These are phyloP conservation scores for Oxystoma pomonae DNA, from an alignment of 2,888 invertebrate genomes.

Conservation along the genomic window DNA sequence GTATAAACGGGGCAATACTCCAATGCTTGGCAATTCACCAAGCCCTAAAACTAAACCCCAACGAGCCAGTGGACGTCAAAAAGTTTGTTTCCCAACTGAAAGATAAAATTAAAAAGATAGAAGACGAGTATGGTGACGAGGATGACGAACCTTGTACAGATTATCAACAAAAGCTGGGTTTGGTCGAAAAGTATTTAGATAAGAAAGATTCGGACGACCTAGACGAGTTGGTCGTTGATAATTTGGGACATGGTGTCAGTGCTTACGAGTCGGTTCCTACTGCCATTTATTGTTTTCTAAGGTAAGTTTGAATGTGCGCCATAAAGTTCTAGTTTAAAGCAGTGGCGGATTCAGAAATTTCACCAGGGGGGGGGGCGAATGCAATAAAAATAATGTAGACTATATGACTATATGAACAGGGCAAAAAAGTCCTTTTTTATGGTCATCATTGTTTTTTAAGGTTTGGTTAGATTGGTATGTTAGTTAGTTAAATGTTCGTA, in stretches of 20 bases:
- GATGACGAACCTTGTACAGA: conserved; percentile 35
- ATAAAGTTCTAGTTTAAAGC: too few relatives aligned
- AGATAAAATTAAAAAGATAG: conserved; percentile 52
- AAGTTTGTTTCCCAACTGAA: conserved; percentile 52
- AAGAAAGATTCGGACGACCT: conserved; percentile 43
- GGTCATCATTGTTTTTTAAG: too few relatives aligned
- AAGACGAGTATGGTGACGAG: conserved; percentile 29
- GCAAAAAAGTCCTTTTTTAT: too few relatives aligned
- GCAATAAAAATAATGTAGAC: too few relatives aligned
- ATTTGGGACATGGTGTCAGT: conserved; percentile 57
- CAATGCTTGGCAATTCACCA: conserved; percentile 57
- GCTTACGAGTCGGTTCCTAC: conserved; percentile 70
- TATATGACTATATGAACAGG: too few relatives aligned
- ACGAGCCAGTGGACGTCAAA: conserved; percentile 46
- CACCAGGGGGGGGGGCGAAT: too few relatives aligned
- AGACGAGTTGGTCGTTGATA: conserved; percentile 51
- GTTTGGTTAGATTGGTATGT: too few relatives aligned
- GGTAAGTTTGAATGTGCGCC: too few relatives aligned
- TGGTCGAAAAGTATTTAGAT: conserved; percentile 51
- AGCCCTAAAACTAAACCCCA: conserved; percentile 48
- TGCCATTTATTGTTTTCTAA: conserved; percentile 65
- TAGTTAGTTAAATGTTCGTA: too few relatives aligned
- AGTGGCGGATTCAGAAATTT: too few relatives aligned
- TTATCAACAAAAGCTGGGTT: conserved; percentile 53
- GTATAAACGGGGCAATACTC: conserved; percentile 56